Evolutionary conservation across 2,113 vertebrate genomes (phyloP).

Genomic region (Paratilapia polleni): DNA sequence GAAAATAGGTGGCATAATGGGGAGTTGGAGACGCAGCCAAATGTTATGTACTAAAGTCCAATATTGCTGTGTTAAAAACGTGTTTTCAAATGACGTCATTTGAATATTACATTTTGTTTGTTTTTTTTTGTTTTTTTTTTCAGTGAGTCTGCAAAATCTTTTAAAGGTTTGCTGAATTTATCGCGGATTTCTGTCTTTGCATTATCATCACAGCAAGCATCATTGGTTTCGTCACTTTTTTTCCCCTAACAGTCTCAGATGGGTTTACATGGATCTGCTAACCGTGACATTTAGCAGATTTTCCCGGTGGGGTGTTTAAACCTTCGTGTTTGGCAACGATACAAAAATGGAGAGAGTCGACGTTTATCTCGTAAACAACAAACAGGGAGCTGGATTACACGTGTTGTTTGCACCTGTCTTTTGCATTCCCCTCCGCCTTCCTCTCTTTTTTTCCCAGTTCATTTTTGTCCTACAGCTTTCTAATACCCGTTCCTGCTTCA

Average conservation of each 20-base stretch:
- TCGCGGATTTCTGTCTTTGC: neutral
- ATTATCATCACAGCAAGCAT: neutral
- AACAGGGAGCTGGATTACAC: constrained; percentile 53
- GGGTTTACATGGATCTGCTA: constrained; percentile 10
- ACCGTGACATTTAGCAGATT: constrained; percentile 70
- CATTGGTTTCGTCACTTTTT: neutral
- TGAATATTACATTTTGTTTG: neutral
- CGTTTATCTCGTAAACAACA: constrained; percentile 60
- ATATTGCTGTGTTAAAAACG: neutral
- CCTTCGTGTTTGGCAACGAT: constrained; percentile 29
- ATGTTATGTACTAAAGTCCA: constrained; percentile 3
- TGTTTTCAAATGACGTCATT: neutral
- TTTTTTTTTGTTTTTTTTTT: neutral
- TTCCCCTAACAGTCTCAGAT: constrained; percentile 6
- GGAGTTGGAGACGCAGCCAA: constrained; percentile 21
- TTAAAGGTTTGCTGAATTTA: neutral
- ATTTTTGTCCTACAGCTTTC: constrained; percentile 19
- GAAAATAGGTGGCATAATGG: constrained; percentile 39
- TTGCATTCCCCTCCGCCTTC: neutral
- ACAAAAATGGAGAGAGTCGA: constrained; percentile 40
- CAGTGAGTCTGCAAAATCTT: neutral
- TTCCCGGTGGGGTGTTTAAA: constrained; percentile 31
- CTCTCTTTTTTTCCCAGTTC: neutral
- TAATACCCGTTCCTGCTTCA: constrained; percentile 37
- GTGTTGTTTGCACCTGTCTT: constrained; percentile 39